Evolutionary conservation across 2,888 invertebrate genomes (phyloP).

Genomic region (Catotricha subobsoleta): DNA sequence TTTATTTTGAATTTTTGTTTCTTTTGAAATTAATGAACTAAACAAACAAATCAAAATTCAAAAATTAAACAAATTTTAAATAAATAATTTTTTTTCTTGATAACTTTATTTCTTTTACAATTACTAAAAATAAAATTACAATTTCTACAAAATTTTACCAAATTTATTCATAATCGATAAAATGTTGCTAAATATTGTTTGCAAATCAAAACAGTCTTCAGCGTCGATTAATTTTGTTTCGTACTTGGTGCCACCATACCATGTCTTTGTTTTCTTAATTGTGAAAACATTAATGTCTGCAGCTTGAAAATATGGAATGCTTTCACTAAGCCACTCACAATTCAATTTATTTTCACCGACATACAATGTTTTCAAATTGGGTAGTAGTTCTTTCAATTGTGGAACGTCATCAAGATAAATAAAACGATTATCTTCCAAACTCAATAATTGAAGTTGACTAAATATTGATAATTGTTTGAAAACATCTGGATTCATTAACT

Average conservation of each 20-base stretch:
- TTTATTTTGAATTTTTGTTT: too few relatives aligned
- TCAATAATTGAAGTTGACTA: not conserved
- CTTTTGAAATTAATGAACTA: too few relatives aligned
- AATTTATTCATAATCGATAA: not conserved
- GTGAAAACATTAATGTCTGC: not conserved
- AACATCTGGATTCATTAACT: not conserved
- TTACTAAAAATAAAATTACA: too few relatives aligned
- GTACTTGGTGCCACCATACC: not conserved
- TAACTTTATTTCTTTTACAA: too few relatives aligned
- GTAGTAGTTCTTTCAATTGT: not conserved
- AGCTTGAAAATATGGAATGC: not conserved
- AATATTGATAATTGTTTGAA: not conserved
- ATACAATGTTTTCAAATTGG: not conserved
- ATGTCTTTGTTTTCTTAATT: not conserved
- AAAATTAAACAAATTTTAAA: too few relatives aligned
- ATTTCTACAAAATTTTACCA: too few relatives aligned
- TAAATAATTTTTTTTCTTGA: too few relatives aligned
- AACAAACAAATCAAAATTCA: too few relatives aligned
- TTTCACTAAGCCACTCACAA: not conserved
- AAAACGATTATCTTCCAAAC: not conserved
- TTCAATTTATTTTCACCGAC: conserved; percentile 4
- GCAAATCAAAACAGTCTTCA: conserved; percentile 1
- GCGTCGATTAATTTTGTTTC: not conserved
- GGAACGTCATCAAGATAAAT: not conserved
- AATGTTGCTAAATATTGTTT: not conserved